Evolutionary conservation across 1,140 invertebrate species (phyloP).

Genomic region (Drosophila lini): DNA sequence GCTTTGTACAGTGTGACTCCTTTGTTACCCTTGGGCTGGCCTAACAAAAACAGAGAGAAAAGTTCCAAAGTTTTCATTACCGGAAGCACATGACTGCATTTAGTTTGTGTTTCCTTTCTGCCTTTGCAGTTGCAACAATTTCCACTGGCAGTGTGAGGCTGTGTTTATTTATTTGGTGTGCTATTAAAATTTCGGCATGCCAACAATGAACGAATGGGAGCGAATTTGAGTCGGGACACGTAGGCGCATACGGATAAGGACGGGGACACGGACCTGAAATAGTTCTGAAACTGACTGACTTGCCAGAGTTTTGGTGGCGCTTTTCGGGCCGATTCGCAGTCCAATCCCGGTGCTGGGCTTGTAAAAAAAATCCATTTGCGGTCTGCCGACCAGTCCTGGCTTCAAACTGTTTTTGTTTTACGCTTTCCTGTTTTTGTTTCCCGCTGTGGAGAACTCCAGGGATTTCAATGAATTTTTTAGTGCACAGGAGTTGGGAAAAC

Average conservation of each 20-base stretch:
- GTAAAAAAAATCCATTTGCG: slow-evolving; percentile 33
- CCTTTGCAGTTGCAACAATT: slow-evolving; percentile 33
- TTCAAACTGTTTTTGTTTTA: slow-evolving; percentile 42
- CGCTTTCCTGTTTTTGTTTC: slow-evolving; percentile 42
- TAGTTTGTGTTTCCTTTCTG: slow-evolving; percentile 67
- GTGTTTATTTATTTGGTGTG: slow-evolving; percentile 77
- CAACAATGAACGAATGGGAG: slow-evolving; percentile 63
- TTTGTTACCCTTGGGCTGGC: not conserved
- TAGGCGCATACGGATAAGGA: slow-evolving; percentile 16
- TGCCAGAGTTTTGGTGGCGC: slow-evolving; percentile 34
- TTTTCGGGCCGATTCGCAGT: slow-evolving; percentile 44
- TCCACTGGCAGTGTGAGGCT: slow-evolving; percentile 25
- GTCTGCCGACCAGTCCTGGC: slow-evolving; percentile 37
- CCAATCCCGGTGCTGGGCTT: slow-evolving; percentile 23
- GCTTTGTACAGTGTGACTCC: not conserved
- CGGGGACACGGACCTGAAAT: slow-evolving; percentile 32
- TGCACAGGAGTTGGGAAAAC: slow-evolving; percentile 7
- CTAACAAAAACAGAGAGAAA: slow-evolving; percentile 27
- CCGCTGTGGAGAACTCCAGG: slow-evolving; percentile 24
- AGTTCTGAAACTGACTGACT: slow-evolving; percentile 45
- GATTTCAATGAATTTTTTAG: slow-evolving; percentile 69
- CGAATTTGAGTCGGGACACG: slow-evolving; percentile 12
- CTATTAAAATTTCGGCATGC: slow-evolving; percentile 71
- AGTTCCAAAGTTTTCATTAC: slow-evolving; percentile 73
- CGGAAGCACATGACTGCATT: slow-evolving; percentile 75